Conservation (phyloP, 2,113 vertebrate species). For the Trematocara zebra region DNA sequence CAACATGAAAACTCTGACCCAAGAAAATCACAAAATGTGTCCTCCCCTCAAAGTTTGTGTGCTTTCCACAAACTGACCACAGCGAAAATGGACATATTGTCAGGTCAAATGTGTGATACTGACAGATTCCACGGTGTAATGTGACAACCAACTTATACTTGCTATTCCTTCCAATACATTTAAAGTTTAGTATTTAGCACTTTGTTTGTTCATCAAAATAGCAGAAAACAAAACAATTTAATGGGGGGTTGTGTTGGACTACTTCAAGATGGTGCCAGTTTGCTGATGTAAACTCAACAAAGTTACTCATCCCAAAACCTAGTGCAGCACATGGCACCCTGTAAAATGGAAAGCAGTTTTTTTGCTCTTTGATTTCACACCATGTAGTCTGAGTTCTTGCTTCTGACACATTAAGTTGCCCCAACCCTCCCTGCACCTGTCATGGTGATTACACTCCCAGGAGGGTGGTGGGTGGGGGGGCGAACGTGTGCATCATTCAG, state of each 20-base stretch:
- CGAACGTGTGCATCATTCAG: slow-evolving; percentile 4
- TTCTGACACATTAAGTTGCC: background rate
- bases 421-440: slow-evolving; percentile 28
- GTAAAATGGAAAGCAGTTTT: background rate
- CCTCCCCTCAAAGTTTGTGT: background rate
- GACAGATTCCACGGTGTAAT: rapidly evolving
- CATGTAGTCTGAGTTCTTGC: background rate
- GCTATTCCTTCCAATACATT: background rate
- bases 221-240: background rate
- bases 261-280: background rate
- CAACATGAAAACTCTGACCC: background rate
- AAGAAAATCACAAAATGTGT: background rate
- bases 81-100: background rate
- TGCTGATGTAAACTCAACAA: background rate
- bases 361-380: background rate
- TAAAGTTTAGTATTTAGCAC: background rate
- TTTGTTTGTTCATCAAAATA: background rate
- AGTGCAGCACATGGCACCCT: background rate
- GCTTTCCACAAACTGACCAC: background rate
- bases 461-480: background rate
- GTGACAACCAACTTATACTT: background rate
- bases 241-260: background rate
- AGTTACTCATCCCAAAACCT: background rate
- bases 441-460: slow-evolving; percentile 23
- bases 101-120: background rate